Percentiles rank a stretch among this genome's conserved stretches.
These are phyloP conservation scores for Picus viridis DNA, from an alignment of 2,797 vertebrate species.

Conservation along the genomic window DNA sequence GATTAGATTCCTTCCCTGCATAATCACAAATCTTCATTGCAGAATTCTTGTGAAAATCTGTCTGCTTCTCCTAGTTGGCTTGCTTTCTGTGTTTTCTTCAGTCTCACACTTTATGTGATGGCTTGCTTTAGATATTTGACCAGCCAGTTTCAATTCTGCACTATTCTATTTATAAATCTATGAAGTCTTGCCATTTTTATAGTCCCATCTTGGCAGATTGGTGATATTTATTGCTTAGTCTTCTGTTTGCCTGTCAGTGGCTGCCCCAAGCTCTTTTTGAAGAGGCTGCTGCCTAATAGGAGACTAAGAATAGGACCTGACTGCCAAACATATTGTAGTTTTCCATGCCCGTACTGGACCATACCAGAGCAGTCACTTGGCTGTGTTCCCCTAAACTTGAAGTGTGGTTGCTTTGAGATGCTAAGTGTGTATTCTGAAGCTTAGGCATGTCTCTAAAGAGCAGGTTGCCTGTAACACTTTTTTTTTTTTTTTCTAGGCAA, in stretches of 20 bases:
- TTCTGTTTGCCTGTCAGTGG: not conserved
- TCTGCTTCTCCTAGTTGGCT: not conserved
- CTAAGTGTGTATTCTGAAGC: not conserved
- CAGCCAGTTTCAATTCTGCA: not conserved
- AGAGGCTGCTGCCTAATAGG: not conserved
- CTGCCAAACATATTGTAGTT: not conserved
- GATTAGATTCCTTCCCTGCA: not conserved
- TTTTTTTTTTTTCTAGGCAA: not conserved
- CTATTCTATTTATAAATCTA: not conserved
- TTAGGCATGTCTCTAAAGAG: not conserved
- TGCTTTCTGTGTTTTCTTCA: not conserved
- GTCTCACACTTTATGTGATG: accelerated
- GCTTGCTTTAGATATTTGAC: not conserved
- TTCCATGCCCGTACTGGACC: not conserved
- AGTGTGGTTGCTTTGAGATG: not conserved
- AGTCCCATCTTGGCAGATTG: not conserved
- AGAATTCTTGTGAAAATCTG: not conserved
- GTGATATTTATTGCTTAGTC: not conserved
- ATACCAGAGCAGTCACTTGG: not conserved
- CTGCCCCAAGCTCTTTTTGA: not conserved
- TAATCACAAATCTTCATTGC: not conserved
- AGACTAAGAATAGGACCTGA: not conserved
- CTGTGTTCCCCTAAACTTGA: not conserved
- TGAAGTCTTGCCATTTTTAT: not conserved
- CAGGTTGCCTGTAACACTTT: not conserved